phyloP scores from a whole-genome alignment of 2,888 invertebrate species.

The Julus scanicus region DNA sequence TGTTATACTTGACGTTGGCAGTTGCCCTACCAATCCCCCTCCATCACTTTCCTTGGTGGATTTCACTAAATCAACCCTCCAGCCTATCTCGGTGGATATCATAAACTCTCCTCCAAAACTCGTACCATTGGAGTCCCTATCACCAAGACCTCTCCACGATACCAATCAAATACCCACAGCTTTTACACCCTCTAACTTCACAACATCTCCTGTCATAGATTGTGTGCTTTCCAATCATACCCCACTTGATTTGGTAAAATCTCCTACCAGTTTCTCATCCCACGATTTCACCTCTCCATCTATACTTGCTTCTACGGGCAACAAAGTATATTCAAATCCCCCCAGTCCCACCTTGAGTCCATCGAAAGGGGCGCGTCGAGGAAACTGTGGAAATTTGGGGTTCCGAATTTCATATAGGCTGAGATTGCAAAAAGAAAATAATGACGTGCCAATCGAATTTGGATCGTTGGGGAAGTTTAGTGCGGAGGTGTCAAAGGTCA shows the following conservation, averaged over 20 bases:
- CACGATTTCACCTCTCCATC: background rate
- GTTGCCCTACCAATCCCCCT: background rate
- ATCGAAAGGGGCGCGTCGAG: constrained; percentile 22
- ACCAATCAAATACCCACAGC: background rate
- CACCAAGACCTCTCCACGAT: background rate
- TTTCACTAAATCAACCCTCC: background rate
- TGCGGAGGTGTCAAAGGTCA: background rate
- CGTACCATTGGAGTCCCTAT: background rate
- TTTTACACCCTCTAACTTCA: background rate
- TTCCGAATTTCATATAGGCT: constrained; percentile 13
- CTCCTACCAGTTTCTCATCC: background rate
- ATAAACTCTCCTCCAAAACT: background rate
- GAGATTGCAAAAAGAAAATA: background rate
- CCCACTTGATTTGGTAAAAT: background rate
- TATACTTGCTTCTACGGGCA: background rate
- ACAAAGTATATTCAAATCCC: background rate
- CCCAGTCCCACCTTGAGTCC: background rate
- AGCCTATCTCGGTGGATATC: background rate
- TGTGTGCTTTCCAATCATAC: background rate
- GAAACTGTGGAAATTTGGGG: constrained; percentile 21
- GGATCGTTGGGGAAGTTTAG: background rate
- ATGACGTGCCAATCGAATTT: background rate
- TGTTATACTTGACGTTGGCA: background rate
- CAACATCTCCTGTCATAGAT: background rate
- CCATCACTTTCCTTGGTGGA: background rate